Evolutionary conservation across 2,797 vertebrate species (phyloP).

Genomic region (Macropodus opercularis): DNA sequence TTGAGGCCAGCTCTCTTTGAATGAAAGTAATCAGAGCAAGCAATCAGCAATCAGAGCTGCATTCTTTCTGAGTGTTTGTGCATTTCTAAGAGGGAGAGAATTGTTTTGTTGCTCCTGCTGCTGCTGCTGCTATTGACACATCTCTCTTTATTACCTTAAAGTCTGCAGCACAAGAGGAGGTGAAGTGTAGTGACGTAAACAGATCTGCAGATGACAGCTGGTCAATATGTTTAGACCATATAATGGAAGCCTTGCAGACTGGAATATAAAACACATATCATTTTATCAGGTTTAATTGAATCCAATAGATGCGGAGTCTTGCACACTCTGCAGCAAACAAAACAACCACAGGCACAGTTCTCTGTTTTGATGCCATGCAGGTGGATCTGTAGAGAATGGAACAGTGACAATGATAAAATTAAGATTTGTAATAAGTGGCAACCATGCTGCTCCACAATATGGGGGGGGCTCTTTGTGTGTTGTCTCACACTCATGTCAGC

Average conservation of each 20-base stretch:
- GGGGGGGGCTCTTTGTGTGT: not conserved
- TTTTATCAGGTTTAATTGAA: no score
- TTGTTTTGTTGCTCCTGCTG: conserved; percentile 21
- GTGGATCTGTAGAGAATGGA: conserved; percentile 7
- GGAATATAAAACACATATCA: no score
- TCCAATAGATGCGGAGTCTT: no score
- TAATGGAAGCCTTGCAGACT: not conserved
- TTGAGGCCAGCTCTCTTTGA: conserved; percentile 12
- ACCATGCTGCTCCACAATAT: not conserved
- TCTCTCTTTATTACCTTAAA: conserved; percentile 18
- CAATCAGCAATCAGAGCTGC: conserved; percentile 54
- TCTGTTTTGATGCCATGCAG: conserved; percentile 13
- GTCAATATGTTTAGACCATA: not conserved
- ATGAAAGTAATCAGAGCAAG: conserved; percentile 42
- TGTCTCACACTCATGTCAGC: conserved; percentile 3
- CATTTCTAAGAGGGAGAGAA: not conserved
- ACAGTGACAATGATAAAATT: conserved; percentile 7
- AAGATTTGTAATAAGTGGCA: not conserved
- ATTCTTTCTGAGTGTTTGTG: conserved; percentile 35
- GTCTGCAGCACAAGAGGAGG: not conserved
- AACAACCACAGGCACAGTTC: not conserved
- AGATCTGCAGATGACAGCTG: not conserved
- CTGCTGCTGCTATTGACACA: not conserved
- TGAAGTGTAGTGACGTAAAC: not conserved
- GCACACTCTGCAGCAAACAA: no score